Base-by-base conservation (phyloP, 2,113 vertebrate genomes). In the Cottus gobio region DNA sequence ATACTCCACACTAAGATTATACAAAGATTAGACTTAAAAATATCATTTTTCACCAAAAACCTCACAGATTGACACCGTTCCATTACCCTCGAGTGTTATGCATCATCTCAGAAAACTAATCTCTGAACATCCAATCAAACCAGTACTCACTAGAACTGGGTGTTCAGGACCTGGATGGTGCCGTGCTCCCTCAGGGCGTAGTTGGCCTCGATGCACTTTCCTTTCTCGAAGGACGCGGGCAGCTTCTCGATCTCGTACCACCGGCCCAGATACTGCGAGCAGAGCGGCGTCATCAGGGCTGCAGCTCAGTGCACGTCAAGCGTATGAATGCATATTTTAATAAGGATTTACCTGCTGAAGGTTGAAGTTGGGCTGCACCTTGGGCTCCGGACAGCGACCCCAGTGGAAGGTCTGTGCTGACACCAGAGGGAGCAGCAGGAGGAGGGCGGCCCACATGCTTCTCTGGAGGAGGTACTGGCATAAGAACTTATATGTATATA, bases 341-440 rank as follows among this genome's bases (percentile, higher is more conserved):
- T 2, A 64, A 42, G 26, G 31, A 4, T 26, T 91, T 75, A 93
- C 92, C 87, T 73, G 30, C 2, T 92, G 31, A 8, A 97, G 60
- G 3, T 95, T 76, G 0, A 98, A 98, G 79, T 92, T 83, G 73
- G 96, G 95, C 89, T 98, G 96, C 50, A 97, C 95, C 0, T 94
- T 87, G 0, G 96, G 96, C 2, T 81, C 81, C 0, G 95, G 96
- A 79, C 97, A 98, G 0, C 89, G 91, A 37, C 97, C 97, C 86
- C 96, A 89, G 30, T 92, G 95, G 48, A 95, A 96, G 0, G 93
- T 95, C 85, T 98, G 97, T 6, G 95, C 94, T 0, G 91, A 86
- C 70, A 89, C 83, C 72, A 92, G 77, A 28, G 92, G 88, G 15
- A 93, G 61, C n/a, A 92, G 48, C 75, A 94, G 39, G 0, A 93